These are phyloP conservation scores for Mobula birostris DNA, from an alignment of 2,113 vertebrate genomes.

Conservation along the genomic window DNA sequence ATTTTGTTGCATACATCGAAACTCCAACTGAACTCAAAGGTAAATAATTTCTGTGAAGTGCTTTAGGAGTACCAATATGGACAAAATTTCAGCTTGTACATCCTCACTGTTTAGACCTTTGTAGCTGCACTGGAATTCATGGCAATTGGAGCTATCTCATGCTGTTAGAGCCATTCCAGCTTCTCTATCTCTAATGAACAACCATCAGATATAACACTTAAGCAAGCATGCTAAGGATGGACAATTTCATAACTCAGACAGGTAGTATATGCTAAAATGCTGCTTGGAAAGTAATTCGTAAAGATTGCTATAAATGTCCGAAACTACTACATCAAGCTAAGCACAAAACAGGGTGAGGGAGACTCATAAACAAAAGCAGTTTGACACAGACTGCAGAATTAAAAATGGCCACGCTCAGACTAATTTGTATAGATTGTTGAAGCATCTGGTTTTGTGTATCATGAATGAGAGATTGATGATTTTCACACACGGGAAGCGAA, in stretches of 20 bases:
- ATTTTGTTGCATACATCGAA: background rate
- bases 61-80: background rate
- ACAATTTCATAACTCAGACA: background rate
- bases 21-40: background rate
- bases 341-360: background rate
- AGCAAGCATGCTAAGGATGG: background rate
- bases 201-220: background rate
- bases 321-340: background rate
- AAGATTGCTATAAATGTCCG: background rate
- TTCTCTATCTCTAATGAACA: background rate
- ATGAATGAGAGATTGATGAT: constrained; percentile 28
- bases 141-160: background rate
- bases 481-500: constrained; percentile 19
- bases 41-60: no score
- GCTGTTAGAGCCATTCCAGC: background rate
- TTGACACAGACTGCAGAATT: background rate
- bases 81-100: background rate
- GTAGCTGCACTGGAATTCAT: background rate
- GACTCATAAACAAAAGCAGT: background rate
- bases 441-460: constrained; percentile 33
- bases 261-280: background rate
- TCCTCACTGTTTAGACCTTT: background rate
- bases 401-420: constrained; percentile 31
- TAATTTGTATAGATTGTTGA: constrained; percentile 34
- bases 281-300: background rate